Evolutionary conservation across 2,797 vertebrate species (phyloP).

Genomic region (Schizopygopsis malacanthus): DNA sequence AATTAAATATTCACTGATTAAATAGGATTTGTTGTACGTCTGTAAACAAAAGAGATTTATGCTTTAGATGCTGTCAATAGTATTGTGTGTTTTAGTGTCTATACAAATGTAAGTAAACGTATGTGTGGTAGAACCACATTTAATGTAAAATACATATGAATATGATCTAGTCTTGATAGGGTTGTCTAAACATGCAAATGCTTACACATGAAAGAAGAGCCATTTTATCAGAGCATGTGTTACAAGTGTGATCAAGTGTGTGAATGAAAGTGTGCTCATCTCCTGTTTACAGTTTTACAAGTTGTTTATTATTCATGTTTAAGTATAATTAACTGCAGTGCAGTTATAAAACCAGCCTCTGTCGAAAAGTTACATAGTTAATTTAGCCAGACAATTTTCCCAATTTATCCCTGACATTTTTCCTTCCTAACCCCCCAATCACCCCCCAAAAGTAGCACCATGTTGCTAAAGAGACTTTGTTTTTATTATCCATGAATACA

Average conservation of each 20-base stretch:
- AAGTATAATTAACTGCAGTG: not conserved
- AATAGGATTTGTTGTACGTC: not conserved
- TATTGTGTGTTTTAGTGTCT: not conserved
- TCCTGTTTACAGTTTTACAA: not conserved
- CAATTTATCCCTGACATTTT: slow-evolving; percentile 23
- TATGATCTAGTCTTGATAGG: not conserved
- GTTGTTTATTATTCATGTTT: slow-evolving; percentile 3
- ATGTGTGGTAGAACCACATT: not conserved
- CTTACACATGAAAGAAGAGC: not conserved
- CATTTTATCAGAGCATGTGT: not conserved
- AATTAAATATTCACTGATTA: not conserved
- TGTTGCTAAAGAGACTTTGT: slow-evolving; percentile 15
- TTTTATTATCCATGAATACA: not conserved
- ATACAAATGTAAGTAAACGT: not conserved
- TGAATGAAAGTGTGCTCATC: not conserved
- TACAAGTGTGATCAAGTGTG: not conserved
- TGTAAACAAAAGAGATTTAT: not conserved
- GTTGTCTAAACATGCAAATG: not conserved
- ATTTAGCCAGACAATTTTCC: slow-evolving; percentile 16
- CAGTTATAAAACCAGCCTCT: not conserved
- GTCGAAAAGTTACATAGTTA: not conserved
- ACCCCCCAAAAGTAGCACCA: not conserved
- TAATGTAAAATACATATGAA: not conserved
- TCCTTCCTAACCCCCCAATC: not conserved
- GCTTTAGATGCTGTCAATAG: not conserved